Evolutionary conservation across 2,113 vertebrate species (phyloP).

Genomic region (Chamaea fasciata): DNA sequence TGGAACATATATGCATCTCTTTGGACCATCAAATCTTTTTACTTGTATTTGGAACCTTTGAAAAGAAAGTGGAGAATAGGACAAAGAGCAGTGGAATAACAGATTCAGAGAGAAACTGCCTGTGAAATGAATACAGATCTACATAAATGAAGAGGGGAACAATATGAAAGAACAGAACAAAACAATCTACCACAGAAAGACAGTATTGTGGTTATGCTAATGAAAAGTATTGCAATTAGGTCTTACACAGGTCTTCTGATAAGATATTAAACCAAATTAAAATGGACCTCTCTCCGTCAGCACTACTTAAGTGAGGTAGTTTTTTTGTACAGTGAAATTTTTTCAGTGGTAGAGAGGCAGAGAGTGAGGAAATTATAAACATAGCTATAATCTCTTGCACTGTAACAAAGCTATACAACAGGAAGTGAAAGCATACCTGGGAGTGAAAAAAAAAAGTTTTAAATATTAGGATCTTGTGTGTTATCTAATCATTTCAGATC

Average conservation of each 20-base stretch:
- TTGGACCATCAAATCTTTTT: background rate
- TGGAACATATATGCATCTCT: background rate
- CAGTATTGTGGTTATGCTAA: background rate
- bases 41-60: background rate
- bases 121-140: constrained; percentile 24
- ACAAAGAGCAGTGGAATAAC: background rate
- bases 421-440: background rate
- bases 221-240: background rate
- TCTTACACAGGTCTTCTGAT: background rate
- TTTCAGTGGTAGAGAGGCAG: background rate
- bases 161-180: background rate
- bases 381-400: background rate
- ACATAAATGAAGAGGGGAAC: background rate
- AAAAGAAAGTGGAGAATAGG: background rate
- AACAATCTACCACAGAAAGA: background rate
- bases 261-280: background rate
- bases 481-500: background rate
- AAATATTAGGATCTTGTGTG: background rate
- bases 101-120: background rate
- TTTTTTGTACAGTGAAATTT: background rate
- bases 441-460: rapidly evolving
- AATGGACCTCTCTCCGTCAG: background rate
- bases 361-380: background rate
- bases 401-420: background rate
- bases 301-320: background rate